A percentile compares a stretch with the other conserved stretches of the same genome.
Evolutionary conservation across 2,888 invertebrate species (phyloP).

Genomic region (Noctua comes): DNA sequence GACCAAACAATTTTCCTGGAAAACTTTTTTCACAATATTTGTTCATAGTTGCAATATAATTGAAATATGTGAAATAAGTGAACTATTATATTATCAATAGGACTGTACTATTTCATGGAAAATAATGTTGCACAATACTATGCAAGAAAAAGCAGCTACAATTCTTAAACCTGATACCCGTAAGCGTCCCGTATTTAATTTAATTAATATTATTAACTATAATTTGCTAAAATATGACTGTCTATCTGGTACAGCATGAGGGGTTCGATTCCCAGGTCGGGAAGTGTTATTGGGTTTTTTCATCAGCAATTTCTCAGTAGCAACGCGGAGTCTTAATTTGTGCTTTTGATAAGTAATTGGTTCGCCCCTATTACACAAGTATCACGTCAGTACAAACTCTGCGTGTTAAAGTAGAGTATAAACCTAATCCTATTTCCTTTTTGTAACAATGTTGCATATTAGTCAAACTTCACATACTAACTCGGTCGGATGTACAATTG

Average conservation of each 20-base stretch:
- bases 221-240: neutral
- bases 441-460: neutral
- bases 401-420: too few relatives aligned
- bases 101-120: neutral
- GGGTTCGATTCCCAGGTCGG: neutral
- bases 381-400: too few relatives aligned
- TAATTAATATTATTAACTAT: neutral
- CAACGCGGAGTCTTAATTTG: neutral
- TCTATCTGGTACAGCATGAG: neutral
- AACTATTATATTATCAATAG: neutral
- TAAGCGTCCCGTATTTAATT: neutral
- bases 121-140: neutral
- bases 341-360: neutral
- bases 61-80: slow-evolving; percentile 13
- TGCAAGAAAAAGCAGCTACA: neutral
- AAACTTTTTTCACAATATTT: slow-evolving; percentile 7
- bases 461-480: neutral
- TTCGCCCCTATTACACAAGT: too few relatives aligned
- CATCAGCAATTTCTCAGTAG: neutral
- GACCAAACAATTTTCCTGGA: neutral
- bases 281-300: neutral
- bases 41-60: slow-evolving; percentile 16
- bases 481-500: neutral
- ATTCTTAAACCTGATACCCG: neutral
- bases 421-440: neutral